Base-by-base conservation (phyloP, 64 coral and sea anemone genomes). In the Acropora tenuis region DNA sequence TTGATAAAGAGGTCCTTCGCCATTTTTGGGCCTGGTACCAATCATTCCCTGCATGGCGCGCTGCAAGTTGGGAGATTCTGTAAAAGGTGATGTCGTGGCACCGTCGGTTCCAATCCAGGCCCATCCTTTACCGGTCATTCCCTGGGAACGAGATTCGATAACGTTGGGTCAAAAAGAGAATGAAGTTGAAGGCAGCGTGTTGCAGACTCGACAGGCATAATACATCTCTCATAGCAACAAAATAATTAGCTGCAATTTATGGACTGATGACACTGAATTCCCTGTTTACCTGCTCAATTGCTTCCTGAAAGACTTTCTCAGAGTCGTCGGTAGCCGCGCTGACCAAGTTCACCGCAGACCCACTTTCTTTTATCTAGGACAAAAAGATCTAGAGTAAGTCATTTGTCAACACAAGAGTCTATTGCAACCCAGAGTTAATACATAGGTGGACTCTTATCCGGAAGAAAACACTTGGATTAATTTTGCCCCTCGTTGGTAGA, bases 51-150 rank as follows among this genome's bases (percentile, higher is more conserved):
- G 97, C 97, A 99, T 99, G 2, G 94, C 94, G 17, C 87, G 94
- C 43, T 90, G 94, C 5, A 99, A 80, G 77, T 99, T 99, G 46
- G 97, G 97, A 53, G 97, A 91, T 50, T 90, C 87, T 10, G 92
- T 72, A n/a, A 96, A 99, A 2, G 88, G 90, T 41, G 97, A 99
- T 77, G 97, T 94, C 47, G 97, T 96, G 19, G 94, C 93, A 58
- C 97, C 97, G 77, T 99, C 97, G 3, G 91, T 99, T n/a, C 97
- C 97, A n/a, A 99, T 81, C 97, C 97, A 99, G 9, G 97, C 92
- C 97, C 97, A 99, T 2, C 94, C 91, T 87, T 99, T 99, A 75
- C 94, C 94, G 8, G 97, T 99, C 94, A 99, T 99, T 44, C 94
- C 94, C 97, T 99, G 17, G 8, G 50, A 88, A 88, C 63, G 17